Evolutionary conservation across 2,113 vertebrate species (phyloP).

Genomic region (Bolborhynchus lineola): DNA sequence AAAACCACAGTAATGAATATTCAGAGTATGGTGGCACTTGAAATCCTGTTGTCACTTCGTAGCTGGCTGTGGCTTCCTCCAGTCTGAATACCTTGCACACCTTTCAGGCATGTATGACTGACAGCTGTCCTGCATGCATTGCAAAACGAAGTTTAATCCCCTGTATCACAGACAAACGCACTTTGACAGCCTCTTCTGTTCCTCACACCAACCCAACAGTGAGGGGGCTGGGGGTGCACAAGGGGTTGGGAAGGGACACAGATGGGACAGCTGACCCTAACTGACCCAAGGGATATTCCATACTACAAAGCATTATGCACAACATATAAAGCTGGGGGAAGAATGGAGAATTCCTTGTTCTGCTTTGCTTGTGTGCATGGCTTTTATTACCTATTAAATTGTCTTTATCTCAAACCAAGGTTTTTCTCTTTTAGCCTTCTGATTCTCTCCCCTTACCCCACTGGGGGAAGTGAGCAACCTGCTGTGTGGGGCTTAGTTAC

Average conservation of each 20-base stretch:
- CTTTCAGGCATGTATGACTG: slow-evolving; percentile 24
- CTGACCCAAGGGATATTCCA: neutral
- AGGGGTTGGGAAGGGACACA: neutral
- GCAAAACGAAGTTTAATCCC: neutral
- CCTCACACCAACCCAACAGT: neutral
- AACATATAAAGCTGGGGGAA: neutral
- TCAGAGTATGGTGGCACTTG: slow-evolving; percentile 29
- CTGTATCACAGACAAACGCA: neutral
- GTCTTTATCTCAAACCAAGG: neutral
- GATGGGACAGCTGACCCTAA: neutral
- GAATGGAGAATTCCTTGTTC: neutral
- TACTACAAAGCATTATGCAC: neutral
- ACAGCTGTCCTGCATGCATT: slow-evolving; percentile 34
- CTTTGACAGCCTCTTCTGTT: neutral
- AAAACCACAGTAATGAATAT: slow-evolving; percentile 17
- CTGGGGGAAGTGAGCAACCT: rapidly evolving
- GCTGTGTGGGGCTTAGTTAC: neutral
- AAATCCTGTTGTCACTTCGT: neutral
- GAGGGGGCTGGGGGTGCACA: rapidly evolving
- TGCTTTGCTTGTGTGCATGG: neutral
- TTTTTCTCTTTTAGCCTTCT: neutral
- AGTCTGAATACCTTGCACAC: neutral
- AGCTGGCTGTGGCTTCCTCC: neutral
- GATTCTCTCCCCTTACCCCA: neutral
- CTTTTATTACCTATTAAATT: neutral